Percentiles rank a stretch among this genome's conserved stretches.
phyloP scores from a whole-genome alignment of 2,113 vertebrate species.

The Danio rerio region DNA sequence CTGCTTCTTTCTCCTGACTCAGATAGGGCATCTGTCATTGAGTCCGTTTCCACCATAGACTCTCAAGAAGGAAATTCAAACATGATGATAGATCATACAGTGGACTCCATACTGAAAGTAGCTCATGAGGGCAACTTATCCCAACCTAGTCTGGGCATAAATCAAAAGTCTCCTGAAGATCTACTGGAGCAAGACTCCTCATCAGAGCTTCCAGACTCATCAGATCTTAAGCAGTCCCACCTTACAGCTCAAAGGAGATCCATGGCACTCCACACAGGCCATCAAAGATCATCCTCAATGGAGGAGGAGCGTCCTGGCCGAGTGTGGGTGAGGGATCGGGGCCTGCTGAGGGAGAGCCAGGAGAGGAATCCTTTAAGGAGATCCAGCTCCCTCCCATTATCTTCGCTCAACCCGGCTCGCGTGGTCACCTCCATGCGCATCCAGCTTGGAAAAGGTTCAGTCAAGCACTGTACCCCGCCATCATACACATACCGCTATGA shows the following conservation, averaged over 20 bases:
- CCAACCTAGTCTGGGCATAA: not conserved
- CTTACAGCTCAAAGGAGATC: constrained; percentile 69
- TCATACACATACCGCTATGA: constrained; percentile 86
- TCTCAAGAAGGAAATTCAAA: not conserved
- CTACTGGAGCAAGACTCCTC: not conserved
- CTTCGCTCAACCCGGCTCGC: constrained; percentile 81
- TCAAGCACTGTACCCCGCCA: constrained; percentile 80
- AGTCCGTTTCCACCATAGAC: not conserved
- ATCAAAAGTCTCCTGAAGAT: not conserved
- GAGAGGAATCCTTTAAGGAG: constrained; percentile 81
- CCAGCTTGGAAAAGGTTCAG: constrained; percentile 81
- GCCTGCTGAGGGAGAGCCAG: constrained; percentile 70
- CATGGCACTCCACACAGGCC: constrained; percentile 79
- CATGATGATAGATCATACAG: not conserved
- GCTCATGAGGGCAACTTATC: not conserved
- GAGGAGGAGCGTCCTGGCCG: constrained; percentile 52
- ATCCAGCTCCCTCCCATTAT: constrained; percentile 89
- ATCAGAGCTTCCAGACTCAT: not conserved
- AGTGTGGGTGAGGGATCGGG: constrained; percentile 71
- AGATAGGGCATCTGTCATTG: not conserved
- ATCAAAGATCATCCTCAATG: constrained; percentile 70
- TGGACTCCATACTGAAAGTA: not conserved
- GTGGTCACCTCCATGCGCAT: constrained; percentile 92
- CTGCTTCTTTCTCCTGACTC: not conserved
- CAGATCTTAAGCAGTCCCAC: constrained; percentile 31